These are phyloP conservation scores for Neosalanx taihuensis DNA, from an alignment of 2,797 vertebrate species.

Conservation along the genomic window DNA sequence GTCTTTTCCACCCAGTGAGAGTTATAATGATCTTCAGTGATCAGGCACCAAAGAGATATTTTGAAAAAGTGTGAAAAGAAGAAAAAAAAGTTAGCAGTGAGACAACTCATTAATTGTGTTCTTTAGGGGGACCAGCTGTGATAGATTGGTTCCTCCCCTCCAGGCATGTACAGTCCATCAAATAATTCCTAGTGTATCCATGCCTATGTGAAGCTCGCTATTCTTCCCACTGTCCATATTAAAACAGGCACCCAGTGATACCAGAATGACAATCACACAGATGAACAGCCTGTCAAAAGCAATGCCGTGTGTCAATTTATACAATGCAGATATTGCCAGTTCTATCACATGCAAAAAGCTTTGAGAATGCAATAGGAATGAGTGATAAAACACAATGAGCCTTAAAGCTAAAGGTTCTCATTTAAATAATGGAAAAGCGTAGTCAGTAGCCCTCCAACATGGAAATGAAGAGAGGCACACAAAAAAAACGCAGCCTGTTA, in stretches of 20 bases:
- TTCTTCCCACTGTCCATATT: conserved; percentile 45
- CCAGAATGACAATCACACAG: conserved; percentile 5
- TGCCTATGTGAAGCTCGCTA: conserved; percentile 52
- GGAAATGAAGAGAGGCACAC: too few relatives aligned
- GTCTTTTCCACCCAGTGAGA: conserved; percentile 51
- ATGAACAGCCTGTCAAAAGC: too few relatives aligned
- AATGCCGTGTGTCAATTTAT: not conserved
- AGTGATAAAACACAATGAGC: conserved; percentile 35
- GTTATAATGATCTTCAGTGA: conserved; percentile 56
- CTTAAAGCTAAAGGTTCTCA: conserved; percentile 42
- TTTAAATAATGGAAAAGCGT: conserved; percentile 42
- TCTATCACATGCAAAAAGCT: not conserved
- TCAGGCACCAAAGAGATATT: conserved; percentile 66
- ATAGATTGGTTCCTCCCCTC: conserved; percentile 69
- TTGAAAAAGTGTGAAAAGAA: conserved; percentile 68
- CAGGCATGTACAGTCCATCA: conserved; percentile 65
- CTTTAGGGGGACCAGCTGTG: conserved; percentile 69
- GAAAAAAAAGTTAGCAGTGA: conserved; percentile 62
- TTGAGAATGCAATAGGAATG: conserved; percentile 27
- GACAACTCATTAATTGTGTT: conserved; percentile 72
- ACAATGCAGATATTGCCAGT: not conserved
- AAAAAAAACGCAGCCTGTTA: conserved; percentile 20
- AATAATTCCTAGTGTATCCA: conserved; percentile 50
- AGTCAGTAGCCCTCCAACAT: not conserved
- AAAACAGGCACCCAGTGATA: conserved; percentile 41